phyloP scores from a whole-genome alignment of 2,113 vertebrate species.

The Kryptolebias marmoratus region DNA sequence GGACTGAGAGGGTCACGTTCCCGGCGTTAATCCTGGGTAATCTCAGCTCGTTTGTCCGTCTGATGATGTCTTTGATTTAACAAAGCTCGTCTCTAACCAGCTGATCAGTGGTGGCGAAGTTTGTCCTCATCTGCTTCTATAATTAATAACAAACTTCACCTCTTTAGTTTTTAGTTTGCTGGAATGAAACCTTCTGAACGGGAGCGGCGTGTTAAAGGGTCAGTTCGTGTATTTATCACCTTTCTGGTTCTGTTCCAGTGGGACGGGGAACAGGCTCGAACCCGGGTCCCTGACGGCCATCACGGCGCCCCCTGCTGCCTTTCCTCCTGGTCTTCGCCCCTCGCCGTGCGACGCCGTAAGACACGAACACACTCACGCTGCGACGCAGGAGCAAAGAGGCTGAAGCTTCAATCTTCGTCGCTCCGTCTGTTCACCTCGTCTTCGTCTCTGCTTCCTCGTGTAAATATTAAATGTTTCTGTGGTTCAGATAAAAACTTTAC shows the following conservation, averaged over 20 bases:
- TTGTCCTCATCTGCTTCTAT: background rate
- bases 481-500: too few species aligned
- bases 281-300: slow-evolving; percentile 79
- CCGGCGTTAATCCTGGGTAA: slow-evolving; percentile 92
- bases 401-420: too few species aligned
- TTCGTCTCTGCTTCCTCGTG: slow-evolving; percentile 36
- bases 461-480: slow-evolving; percentile 38
- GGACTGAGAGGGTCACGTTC: slow-evolving; percentile 92
- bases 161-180: too few species aligned
- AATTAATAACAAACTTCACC: too few species aligned
- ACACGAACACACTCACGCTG: background rate
- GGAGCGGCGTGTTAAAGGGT: too few species aligned
- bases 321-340: slow-evolving; percentile 87
- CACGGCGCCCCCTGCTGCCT: slow-evolving; percentile 83
- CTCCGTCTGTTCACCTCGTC: background rate
- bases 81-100: slow-evolving; percentile 17
- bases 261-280: slow-evolving; percentile 89
- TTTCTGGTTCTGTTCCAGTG: slow-evolving; percentile 54
- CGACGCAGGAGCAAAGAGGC: slow-evolving; percentile 2
- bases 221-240: too few species aligned
- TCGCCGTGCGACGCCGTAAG: slow-evolving; percentile 84
- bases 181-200: too few species aligned
- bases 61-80: slow-evolving; percentile 67
- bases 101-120: slow-evolving; percentile 38
- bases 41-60: slow-evolving; percentile 8